Conservation (phyloP, 1,140 invertebrate species). For the Cecropterus lyciades region DNA sequence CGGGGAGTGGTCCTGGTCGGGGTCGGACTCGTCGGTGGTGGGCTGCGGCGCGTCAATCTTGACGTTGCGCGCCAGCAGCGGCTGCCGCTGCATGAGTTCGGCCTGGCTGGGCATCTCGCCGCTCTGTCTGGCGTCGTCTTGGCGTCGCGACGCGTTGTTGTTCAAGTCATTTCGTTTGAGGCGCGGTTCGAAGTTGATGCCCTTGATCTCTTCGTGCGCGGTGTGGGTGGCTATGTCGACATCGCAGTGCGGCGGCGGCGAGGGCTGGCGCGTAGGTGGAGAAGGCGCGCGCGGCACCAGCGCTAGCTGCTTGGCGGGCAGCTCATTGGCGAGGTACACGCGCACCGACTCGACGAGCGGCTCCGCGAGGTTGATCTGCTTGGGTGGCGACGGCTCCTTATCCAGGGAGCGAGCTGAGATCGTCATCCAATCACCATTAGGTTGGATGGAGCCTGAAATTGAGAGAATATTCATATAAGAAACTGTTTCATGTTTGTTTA, state of each 20-base stretch:
- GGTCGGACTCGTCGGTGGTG: conserved; percentile 78
- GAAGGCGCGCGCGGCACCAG: conserved; percentile 53
- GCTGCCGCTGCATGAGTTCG: conserved; percentile 82
- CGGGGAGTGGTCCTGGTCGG: conserved; percentile 72
- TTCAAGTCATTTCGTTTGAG: conserved; percentile 82
- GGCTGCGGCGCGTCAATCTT: conserved; percentile 71
- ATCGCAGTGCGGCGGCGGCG: conserved; percentile 59
- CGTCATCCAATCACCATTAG: conserved; percentile 83
- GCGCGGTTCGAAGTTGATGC: conserved; percentile 75
- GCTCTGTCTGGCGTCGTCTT: conserved; percentile 39
- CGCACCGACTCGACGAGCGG: conserved; percentile 81
- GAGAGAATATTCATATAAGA: conserved; percentile 37
- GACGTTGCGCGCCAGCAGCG: conserved; percentile 74
- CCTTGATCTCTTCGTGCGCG: conserved; percentile 71
- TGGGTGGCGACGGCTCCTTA: conserved; percentile 69
- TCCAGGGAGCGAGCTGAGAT: conserved; percentile 75
- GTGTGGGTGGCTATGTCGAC: conserved; percentile 70
- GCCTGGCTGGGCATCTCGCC: conserved; percentile 77
- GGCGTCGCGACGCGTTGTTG: conserved; percentile 75
- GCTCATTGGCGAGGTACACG: conserved; percentile 77
- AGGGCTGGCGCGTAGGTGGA: conserved; percentile 42
- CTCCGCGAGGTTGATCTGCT: conserved; percentile 75
- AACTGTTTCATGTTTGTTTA: not conserved
- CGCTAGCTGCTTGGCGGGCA: conserved; percentile 71
- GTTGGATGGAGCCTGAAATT: conserved; percentile 77